Percentiles rank a stretch among this genome's conserved stretches.
Evolutionary conservation across 1,140 invertebrate genomes (phyloP).

Genomic region (Plectus sambesii): DNA sequence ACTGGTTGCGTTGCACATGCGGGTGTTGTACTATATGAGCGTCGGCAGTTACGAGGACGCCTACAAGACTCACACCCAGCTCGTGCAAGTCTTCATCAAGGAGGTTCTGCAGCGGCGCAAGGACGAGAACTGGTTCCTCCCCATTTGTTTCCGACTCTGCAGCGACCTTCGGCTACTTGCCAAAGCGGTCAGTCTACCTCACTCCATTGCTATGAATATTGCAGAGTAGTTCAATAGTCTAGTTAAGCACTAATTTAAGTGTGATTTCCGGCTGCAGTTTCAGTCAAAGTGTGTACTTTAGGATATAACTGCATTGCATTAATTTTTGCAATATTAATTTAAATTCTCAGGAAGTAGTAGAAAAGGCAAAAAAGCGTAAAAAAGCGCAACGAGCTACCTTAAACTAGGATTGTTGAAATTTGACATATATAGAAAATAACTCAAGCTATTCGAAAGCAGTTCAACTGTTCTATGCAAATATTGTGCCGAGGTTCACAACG

Average conservation of each 20-base stretch:
- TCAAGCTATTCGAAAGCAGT: too few species aligned
- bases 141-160: conserved; percentile 74
- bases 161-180: conserved; percentile 75
- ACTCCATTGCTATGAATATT: neutral
- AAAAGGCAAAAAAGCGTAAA: too few species aligned
- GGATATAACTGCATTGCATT: conserved; percentile 7
- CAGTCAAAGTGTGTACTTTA: conserved; percentile 4
- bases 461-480: too few species aligned
- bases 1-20: conserved; percentile 26
- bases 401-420: too few species aligned
- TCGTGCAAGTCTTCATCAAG: conserved; percentile 54
- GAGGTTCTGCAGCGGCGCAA: conserved; percentile 74
- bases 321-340: conserved; percentile 5
- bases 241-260: conserved; percentile 17
- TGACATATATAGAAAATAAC: too few species aligned
- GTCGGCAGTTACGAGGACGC: conserved; percentile 19
- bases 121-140: conserved; percentile 89
- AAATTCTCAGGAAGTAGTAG: neutral
- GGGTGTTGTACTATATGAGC: conserved; percentile 20
- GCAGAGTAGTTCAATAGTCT: conserved; percentile 2
- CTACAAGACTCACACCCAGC: conserved; percentile 23
- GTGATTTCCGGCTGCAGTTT: conserved; percentile 13
- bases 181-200: conserved; percentile 28
- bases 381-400: too few species aligned
- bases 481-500: too few species aligned